Evolutionary conservation across 2,888 invertebrate species (phyloP), one percentile per base, ranked within the genome.

Genomic region (Dioctria linearis): DNA sequence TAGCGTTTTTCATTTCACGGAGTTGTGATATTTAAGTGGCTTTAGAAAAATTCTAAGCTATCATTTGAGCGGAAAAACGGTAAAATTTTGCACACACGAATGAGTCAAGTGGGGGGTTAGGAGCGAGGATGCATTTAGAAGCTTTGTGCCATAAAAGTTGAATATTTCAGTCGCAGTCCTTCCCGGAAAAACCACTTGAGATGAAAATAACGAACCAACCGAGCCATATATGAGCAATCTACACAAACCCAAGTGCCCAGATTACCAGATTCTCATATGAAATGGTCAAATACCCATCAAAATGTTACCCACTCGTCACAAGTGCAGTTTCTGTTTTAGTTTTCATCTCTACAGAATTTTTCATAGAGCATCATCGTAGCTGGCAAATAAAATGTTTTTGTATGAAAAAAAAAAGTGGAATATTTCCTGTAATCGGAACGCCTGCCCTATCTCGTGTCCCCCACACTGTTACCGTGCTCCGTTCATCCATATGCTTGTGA

Each of bases 251-350:
- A 71, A 71, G 71, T 57, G 73, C 51, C 42, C 73, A 59, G 73
- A 73, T 73, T 73, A 73, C 73, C 57, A 73, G 73, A 73, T 73
- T 73, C 25, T 25, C 73, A 73, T 73, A 73, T 73, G 73, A 73
- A 73, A 73, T 73, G 73, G 73, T 73, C 73, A 73, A 73, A 73
- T 73, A 73, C 57, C 73, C 57, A 73, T 73, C 73, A 73, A 73
- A 73, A 73, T 73, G 73, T 73, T 73, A n/a, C 57, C 73, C 73
- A 73, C 73, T 73, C 57, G 42, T 73, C 57, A 57, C 57, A 73
- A 73, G 73, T 73, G 73, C 73, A 73, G 73, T 73, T 73, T 73
- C 73, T 57, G 73, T 57, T 73, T 73, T 73, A 73, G 73, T 57
- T 73, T 73, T 73, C 73, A 73, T 73, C 73, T 73, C 57, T 42